Percentiles rank a stretch among this genome's conserved stretches.
These are phyloP conservation scores for Eupsilia transversa DNA, from an alignment of 2,888 invertebrate genomes.

Conservation along the genomic window DNA sequence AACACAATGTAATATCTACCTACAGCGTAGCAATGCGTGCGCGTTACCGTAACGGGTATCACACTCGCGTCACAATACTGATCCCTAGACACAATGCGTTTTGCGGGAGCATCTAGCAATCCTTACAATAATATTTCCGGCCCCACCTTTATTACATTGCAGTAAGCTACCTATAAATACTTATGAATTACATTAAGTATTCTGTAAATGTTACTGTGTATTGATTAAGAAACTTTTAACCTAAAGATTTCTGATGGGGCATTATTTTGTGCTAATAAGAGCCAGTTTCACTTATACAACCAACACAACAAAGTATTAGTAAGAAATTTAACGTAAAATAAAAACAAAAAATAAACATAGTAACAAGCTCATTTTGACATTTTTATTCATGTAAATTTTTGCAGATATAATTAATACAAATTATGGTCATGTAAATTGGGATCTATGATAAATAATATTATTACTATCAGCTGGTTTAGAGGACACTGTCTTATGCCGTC, in stretches of 20 bases:
- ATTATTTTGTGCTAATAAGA: background rate
- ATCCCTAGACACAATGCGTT: slow-evolving; percentile 73
- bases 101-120: slow-evolving; percentile 68
- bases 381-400: slow-evolving; percentile 91
- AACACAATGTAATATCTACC: slow-evolving; percentile 35
- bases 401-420: slow-evolving; percentile 91
- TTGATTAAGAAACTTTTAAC: background rate
- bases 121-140: slow-evolving; percentile 79
- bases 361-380: slow-evolving; percentile 89
- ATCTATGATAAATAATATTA: slow-evolving; percentile 87
- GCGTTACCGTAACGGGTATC: slow-evolving; percentile 77
- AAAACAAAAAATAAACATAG: slow-evolving; percentile 75
- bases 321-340: slow-evolving; percentile 53
- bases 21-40: slow-evolving; percentile 67
- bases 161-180: slow-evolving; percentile 6
- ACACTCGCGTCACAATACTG: slow-evolving; percentile 74
- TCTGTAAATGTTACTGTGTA: no score
- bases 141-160: slow-evolving; percentile 68
- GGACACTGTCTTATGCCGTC: slow-evolving; percentile 81
- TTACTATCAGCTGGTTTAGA: slow-evolving; percentile 84
- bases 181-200: slow-evolving; percentile 14
- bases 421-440: slow-evolving; percentile 90
- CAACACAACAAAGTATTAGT: slow-evolving; percentile 29
- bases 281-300: slow-evolving; percentile 13
- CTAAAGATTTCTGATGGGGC: background rate